Conservation (phyloP, 2,113 vertebrate genomes). For the Trinectes maculatus region DNA sequence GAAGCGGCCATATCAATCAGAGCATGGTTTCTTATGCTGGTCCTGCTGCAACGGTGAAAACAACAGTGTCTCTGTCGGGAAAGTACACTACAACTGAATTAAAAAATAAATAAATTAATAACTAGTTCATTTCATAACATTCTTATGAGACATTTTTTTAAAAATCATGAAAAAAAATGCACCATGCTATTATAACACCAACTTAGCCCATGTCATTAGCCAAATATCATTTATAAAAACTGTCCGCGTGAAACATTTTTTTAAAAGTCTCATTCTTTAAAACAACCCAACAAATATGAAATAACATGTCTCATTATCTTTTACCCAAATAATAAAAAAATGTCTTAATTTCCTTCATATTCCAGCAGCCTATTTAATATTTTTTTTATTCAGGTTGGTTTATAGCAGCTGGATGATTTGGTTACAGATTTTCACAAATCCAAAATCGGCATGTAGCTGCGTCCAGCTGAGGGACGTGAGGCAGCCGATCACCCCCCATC, state of each 20-base stretch:
- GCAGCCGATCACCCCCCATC: no score
- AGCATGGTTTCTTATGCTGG: neutral
- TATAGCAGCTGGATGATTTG: neutral
- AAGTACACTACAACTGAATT: neutral
- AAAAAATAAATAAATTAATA: neutral
- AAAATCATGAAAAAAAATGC: no score
- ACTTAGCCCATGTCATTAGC: neutral
- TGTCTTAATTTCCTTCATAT: neutral
- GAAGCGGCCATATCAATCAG: conserved; percentile 89
- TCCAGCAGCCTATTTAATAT: neutral
- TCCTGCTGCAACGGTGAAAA: conserved; percentile 1
- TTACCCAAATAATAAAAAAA: no score
- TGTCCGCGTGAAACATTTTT: neutral
- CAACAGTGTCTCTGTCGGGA: neutral
- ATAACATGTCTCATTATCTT: neutral
- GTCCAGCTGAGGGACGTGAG: neutral
- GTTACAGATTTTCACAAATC: neutral
- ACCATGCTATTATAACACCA: neutral
- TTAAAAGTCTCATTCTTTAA: neutral
- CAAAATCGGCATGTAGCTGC: neutral
- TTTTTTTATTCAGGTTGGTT: neutral
- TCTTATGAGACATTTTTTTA: no score
- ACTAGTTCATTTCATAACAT: no score
- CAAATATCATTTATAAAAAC: neutral
- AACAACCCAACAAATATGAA: neutral